Evolutionary conservation across 2,797 vertebrate genomes (phyloP), one percentile per base, ranked within the genome.

Genomic region (Thalassophryne amazonica): DNA sequence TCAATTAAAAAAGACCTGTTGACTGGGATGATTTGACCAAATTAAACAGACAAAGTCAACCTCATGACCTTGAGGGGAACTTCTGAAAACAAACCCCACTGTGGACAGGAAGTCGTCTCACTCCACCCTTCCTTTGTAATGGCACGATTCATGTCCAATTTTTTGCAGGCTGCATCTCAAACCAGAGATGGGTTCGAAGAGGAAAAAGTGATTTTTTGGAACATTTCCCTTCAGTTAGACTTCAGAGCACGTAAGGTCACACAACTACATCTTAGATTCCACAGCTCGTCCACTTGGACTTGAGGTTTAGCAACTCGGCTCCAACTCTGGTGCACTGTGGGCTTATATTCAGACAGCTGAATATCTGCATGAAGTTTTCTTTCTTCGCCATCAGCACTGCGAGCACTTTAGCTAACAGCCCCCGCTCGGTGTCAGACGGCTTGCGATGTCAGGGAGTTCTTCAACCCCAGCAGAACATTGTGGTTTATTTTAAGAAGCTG

Each of bases 321-420:
- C 6, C 37, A 23, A 3, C 15, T 4, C 0, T 8, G 0, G 11
- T 6, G 1, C 1, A 10, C 27, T 41, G 12, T 5, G 21, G 24
- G 11, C 20, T 17, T 5, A 0, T 18, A 37, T 24, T 4, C 29
- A 5, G 33, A 45, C 33, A 6, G 17, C 31, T 15, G 37, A 73
- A 36, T 2, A 24, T 34, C 19, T 17, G 24, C 12, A 3, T 17
- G 21, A 71, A 76, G 63, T 68, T 72, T 59, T 54, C 40, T 14
- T 24, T 59, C 51, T 30, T 37, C 31, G 48, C 38, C 49, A 10
- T 48, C 57, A 61, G 37, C 46, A 22, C 59, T 39, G 40, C 16
- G 47, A 60, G 67, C 41, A 19, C 61, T 73, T 69, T 29, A 22
- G 64, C 65, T 30, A 84, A 70, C 78, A 80, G 76, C 76, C 57